phyloP scores from a whole-genome alignment of 2,113 vertebrate genomes.

The Spea multiplicata region DNA sequence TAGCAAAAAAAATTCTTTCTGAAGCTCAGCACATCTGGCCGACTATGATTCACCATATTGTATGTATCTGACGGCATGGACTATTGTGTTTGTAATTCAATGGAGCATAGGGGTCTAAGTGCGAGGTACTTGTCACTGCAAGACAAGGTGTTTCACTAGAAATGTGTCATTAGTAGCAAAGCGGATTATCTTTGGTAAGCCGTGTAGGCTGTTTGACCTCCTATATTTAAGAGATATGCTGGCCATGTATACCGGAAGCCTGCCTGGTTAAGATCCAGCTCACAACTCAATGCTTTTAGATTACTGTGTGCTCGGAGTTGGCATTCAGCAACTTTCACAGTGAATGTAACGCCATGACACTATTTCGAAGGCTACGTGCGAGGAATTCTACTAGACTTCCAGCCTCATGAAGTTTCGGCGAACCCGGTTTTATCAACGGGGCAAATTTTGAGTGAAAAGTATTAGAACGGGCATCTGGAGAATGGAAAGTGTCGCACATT shows the following conservation, averaged over 20 bases:
- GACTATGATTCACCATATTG: no score
- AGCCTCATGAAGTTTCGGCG: neutral
- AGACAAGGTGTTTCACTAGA: slow-evolving; percentile 2
- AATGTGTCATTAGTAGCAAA: slow-evolving; percentile 3
- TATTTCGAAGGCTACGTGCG: neutral
- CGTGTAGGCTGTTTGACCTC: neutral
- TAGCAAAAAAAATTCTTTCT: neutral
- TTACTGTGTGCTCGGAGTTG: neutral
- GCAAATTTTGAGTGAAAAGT: neutral
- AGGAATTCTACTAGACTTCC: neutral
- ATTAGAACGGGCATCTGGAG: slow-evolving; percentile 3
- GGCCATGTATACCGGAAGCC: neutral
- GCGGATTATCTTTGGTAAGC: slow-evolving; percentile 4
- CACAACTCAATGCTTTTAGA: neutral
- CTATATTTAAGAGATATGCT: neutral
- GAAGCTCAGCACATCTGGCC: no score
- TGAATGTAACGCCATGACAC: neutral
- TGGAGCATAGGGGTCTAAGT: neutral
- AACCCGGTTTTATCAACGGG: neutral
- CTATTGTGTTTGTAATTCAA: neutral
- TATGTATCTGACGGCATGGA: neutral
- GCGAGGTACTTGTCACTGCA: neutral
- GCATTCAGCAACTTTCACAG: neutral
- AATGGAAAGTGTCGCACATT: neutral
- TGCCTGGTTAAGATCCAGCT: neutral